Percentiles rank a stretch among this genome's conserved stretches.
Conservation (phyloP, 2,888 invertebrate genomes). For the Pristionchus exspectatus region DNA sequence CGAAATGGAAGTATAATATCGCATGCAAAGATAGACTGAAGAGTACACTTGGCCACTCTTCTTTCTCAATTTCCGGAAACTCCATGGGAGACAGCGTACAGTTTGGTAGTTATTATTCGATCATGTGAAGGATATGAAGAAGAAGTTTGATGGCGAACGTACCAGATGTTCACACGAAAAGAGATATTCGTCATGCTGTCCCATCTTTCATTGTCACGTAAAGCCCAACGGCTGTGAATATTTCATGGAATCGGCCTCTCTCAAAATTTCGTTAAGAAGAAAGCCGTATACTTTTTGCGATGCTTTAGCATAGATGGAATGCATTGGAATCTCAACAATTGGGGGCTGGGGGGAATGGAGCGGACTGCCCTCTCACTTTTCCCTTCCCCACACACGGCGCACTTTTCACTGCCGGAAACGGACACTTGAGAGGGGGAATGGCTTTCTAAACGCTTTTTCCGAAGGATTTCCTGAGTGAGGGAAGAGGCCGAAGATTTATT, state of each 20-base stretch:
- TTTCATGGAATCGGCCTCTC: not conserved
- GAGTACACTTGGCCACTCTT: too few species aligned
- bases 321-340: too few species aligned
- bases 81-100: too few species aligned
- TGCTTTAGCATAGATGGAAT: not conserved
- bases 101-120: not conserved
- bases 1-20: too few species aligned
- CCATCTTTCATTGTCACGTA: constrained; percentile 18
- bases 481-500: not conserved
- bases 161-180: not conserved
- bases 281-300: not conserved
- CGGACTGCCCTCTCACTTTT: not conserved
- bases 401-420: not conserved
- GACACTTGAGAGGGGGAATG: not conserved
- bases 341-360: not conserved
- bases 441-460: not conserved
- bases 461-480: too few species aligned
- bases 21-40: too few species aligned
- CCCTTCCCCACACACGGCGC: not conserved
- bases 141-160: not conserved
- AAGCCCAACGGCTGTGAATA: not conserved
- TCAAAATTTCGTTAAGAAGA: not conserved
- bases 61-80: too few species aligned
- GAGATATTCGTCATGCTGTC: not conserved
- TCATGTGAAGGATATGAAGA: not conserved